phyloP scores from a whole-genome alignment of 2,113 vertebrate genomes.

The Parus major region DNA sequence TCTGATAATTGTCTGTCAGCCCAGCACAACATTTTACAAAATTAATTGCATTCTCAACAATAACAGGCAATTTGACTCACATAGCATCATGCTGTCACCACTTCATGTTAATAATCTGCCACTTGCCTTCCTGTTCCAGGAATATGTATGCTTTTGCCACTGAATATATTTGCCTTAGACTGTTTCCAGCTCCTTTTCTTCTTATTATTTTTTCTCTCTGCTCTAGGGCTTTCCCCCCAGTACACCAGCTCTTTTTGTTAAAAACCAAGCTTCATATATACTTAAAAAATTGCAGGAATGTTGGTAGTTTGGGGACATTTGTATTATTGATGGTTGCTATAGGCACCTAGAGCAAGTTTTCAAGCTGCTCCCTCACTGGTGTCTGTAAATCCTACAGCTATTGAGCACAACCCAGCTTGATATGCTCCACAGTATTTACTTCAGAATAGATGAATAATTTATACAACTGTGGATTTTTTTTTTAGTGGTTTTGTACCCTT shows the following conservation, averaged over 20 bases:
- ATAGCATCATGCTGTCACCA: neutral
- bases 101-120: neutral
- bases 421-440: neutral
- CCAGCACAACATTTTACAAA: neutral
- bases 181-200: neutral
- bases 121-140: neutral
- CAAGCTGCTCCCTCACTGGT: neutral
- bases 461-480: neutral
- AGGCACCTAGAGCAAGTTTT: neutral
- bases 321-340: constrained; percentile 32
- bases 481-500: neutral
- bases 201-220: neutral
- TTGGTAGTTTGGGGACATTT: neutral
- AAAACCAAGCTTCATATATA: neutral
- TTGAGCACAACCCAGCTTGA: neutral
- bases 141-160: neutral
- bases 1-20: constrained; percentile 1
- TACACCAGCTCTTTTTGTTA: neutral
- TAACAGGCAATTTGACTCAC: neutral
- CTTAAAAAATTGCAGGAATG: neutral
- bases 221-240: neutral
- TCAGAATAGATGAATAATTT: neutral
- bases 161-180: neutral
- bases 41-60: neutral
- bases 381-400: neutral